Evolutionary conservation across 2,797 vertebrate species (phyloP).

Genomic region (Crypturellus tataupa): DNA sequence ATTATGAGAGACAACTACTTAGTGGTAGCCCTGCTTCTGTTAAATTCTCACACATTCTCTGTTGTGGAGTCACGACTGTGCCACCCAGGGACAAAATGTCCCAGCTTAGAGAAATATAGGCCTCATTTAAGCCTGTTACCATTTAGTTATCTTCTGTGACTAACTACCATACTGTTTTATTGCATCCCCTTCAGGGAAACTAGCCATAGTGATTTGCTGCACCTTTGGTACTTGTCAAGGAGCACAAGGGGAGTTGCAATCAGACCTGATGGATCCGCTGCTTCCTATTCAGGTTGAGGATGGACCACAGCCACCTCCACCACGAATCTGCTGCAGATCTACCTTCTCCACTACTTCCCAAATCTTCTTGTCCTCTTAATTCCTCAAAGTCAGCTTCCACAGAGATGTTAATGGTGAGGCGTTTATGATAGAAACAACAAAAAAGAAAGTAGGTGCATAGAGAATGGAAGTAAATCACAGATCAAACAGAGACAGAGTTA

Average conservation of each 20-base stretch:
- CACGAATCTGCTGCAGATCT: neutral
- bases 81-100: neutral
- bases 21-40: neutral
- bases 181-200: neutral
- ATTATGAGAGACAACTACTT: neutral
- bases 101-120: neutral
- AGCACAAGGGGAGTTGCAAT: neutral
- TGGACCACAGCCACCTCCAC: neutral
- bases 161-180: neutral
- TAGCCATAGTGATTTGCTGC: neutral
- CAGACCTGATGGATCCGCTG: neutral
- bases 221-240: neutral
- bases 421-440: neutral
- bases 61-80: neutral
- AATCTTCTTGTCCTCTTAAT: neutral
- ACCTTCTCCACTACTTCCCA: neutral
- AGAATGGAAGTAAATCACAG: neutral
- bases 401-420: neutral
- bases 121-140: neutral
- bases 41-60: neutral
- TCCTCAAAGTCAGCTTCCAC: neutral
- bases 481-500: neutral
- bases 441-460: neutral
- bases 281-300: neutral
- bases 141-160: neutral